Evolutionary conservation across 2,113 vertebrate species (phyloP).

Genomic region (Lipophrys pholis): DNA sequence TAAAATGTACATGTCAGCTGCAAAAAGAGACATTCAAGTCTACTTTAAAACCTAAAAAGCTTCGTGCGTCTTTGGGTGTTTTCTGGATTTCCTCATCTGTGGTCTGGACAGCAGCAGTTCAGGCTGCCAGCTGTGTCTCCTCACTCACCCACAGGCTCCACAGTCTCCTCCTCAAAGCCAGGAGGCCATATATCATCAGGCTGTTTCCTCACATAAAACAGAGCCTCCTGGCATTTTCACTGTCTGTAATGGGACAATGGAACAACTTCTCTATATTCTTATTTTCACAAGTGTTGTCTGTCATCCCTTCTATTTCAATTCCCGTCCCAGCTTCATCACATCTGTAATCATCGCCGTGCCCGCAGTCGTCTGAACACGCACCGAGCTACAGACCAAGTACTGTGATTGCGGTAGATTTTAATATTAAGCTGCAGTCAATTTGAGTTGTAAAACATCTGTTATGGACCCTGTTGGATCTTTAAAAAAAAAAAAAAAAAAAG

Average conservation of each 20-base stretch:
- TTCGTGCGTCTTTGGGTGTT: not conserved
- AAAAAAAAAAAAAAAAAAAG: not conserved
- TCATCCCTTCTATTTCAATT: slow-evolving; percentile 52
- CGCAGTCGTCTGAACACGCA: slow-evolving; percentile 63
- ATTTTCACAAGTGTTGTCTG: slow-evolving; percentile 27
- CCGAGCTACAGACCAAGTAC: not conserved
- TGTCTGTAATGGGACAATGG: slow-evolving; percentile 20
- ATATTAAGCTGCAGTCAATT: slow-evolving; percentile 29
- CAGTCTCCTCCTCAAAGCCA: not conserved
- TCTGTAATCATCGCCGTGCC: slow-evolving; percentile 63
- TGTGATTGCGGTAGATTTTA: slow-evolving; percentile 5
- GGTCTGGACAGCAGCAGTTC: not conserved
- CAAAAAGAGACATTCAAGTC: not conserved
- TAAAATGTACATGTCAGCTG: not conserved
- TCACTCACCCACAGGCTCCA: not conserved
- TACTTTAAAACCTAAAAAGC: not conserved
- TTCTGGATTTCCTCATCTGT: not conserved
- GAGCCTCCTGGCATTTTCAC: slow-evolving; percentile 21
- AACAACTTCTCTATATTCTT: slow-evolving; percentile 38
- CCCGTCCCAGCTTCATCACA: slow-evolving; percentile 41
- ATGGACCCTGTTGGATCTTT: slow-evolving; percentile 18
- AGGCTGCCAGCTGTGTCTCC: not conserved
- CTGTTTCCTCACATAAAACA: slow-evolving; percentile 15
- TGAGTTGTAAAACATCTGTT: slow-evolving; percentile 45
- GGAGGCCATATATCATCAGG: not conserved